Conservation (phyloP, 1,140 invertebrate genomes). For the Augochlora pura region DNA sequence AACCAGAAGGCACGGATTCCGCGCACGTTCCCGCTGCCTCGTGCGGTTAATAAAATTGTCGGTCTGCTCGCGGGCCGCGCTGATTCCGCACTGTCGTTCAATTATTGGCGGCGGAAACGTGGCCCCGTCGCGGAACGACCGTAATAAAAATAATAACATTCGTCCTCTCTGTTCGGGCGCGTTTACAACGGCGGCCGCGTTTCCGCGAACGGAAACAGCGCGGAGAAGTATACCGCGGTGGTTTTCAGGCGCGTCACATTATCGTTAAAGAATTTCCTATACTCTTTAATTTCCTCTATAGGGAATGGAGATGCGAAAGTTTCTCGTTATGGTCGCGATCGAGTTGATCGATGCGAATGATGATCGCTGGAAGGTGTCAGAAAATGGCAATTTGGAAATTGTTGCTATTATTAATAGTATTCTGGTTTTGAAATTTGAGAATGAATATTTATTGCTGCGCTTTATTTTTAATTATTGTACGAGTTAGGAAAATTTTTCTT, state of each 20-base stretch:
- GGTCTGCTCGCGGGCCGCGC: not conserved
- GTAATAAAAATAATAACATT: conserved; percentile 11
- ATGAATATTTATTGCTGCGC: too few species aligned
- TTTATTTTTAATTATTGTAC: too few species aligned
- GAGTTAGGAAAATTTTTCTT: too few species aligned
- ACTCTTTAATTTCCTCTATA: too few species aligned
- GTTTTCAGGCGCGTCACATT: not conserved
- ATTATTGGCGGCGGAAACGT: conserved; percentile 12
- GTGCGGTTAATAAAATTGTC: conserved; percentile 20
- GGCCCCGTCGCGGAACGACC: not conserved
- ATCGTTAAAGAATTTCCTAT: not conserved
- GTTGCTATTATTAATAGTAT: too few species aligned
- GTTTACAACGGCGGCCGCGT: not conserved
- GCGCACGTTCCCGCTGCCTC: not conserved
- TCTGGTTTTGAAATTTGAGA: too few species aligned
- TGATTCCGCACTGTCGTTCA: not conserved
- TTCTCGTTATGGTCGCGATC: too few species aligned
- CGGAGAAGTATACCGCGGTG: not conserved
- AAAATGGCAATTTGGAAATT: not conserved
- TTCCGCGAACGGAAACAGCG: not conserved
- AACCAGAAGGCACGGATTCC: not conserved
- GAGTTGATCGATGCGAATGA: too few species aligned
- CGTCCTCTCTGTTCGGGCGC: not conserved
- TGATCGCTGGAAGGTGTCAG: not conserved
- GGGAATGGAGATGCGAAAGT: too few species aligned